Base-by-base conservation (phyloP, 2,113 vertebrate species). In the Physeter macrocephalus region DNA sequence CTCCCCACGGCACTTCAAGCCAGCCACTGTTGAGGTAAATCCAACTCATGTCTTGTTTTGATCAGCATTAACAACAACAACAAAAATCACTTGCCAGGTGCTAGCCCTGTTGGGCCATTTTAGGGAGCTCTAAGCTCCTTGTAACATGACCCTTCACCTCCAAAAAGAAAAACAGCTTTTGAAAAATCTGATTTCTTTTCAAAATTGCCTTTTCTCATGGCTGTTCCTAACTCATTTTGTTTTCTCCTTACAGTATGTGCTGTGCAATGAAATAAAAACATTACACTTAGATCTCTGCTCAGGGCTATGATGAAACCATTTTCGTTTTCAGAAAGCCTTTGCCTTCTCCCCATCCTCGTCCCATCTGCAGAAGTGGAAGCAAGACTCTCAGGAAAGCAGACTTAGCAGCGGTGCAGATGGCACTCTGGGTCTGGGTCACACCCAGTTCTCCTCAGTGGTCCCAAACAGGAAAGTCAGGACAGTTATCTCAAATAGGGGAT, bases 1-100 rank as follows among this genome's bases (percentile, higher is more conserved):
- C 99, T 98, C 99, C 99, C 99, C 99, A 99, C 0, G 99, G 99
- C 88, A 99, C 99, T 98, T 99, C 99, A 98, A 99, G 98, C 99
- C 99, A 99, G 98, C 95, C 98, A 95, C 97, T 99, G 98, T 98
- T 98, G 96, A 96, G 95, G 96, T 99, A 99, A 92, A 98, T 96
- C 91, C 98, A 99, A 97, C 99, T 99, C 99, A 99, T 99, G 81
- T 89, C 98, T 97, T 98, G 98, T 87, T 97, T 80, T 13, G 3
- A 74, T 54, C 57, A 71, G 52, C 89, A 41, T 8, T 0, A 8
- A 52, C 27, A 57, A 61, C 29, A 74, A 62, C 95, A 90, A 83
- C 82, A 85, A 78, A 98, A 64, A 12, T 27, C 72, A 72, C 91
- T 59, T 90, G 67, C 93, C 93, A 13, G 90, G 96, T n/a, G 27